Percentiles rank a stretch among this genome's conserved stretches.
Evolutionary conservation across 2,888 invertebrate genomes (phyloP).

Genomic region (Stenoptilia bipunctidactyla): DNA sequence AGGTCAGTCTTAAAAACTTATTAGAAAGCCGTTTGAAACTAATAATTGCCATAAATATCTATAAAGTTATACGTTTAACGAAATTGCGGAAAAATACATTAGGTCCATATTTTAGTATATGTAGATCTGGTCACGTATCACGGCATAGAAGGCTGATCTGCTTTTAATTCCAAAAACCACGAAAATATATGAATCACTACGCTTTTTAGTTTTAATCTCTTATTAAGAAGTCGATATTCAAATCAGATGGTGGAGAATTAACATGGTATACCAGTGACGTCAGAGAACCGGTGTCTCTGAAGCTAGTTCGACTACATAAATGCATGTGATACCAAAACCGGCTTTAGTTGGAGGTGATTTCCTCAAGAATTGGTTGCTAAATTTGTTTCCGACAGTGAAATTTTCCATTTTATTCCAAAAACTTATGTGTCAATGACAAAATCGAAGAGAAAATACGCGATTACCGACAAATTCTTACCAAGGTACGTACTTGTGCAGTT

Average conservation of each 20-base stretch:
- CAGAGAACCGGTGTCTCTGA: slow-evolving; percentile 26
- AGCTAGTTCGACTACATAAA: slow-evolving; percentile 26
- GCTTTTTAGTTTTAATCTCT: neutral
- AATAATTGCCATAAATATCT: no score
- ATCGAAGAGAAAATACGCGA: slow-evolving; percentile 65
- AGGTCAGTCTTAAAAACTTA: no score
- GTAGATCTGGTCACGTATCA: neutral
- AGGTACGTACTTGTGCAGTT: no score
- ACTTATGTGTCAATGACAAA: slow-evolving; percentile 70
- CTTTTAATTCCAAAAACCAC: neutral
- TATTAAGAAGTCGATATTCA: neutral
- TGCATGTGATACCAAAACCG: neutral
- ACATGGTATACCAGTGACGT: slow-evolving; percentile 11
- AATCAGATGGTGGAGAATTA: neutral
- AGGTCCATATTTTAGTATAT: no score
- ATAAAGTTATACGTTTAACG: no score
- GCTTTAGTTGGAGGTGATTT: slow-evolving; percentile 21
- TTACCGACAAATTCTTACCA: slow-evolving; percentile 67
- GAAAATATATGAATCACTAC: neutral
- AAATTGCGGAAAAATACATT: no score
- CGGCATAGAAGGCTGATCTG: neutral
- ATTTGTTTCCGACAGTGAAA: slow-evolving; percentile 39
- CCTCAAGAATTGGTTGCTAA: slow-evolving; percentile 36
- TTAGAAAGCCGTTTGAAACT: no score
- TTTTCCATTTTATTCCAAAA: slow-evolving; percentile 38